Base-by-base conservation (phyloP, 2,888 invertebrate genomes). In the Myopa testacea region DNA sequence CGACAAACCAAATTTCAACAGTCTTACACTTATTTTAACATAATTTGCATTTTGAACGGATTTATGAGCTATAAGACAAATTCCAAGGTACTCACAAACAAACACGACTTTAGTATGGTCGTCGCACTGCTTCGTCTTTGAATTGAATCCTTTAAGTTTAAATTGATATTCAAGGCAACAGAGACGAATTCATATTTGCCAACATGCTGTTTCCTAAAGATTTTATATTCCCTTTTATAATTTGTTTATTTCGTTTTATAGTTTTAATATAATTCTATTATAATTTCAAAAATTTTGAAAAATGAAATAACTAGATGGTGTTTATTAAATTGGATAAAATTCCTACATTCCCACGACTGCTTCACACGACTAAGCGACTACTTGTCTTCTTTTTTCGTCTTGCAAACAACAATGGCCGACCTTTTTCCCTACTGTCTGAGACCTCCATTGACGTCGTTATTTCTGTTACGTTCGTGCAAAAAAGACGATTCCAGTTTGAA, bases 261-360 rank as follows among this genome's bases (percentile, higher is more conserved):
- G 55, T 80, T 82, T 82, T 79, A 77, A 80, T 78, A 65, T 76
- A 75, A 77, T 80, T 78, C 77, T 50, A 26, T 70, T 55, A 52
- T 69, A 45, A 38, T 73, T 70, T 40, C 26, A 38, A 52, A 34
- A 75, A 70, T 40, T 72, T 62, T 14, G 12, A 60, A 26, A 82
- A 87, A 87, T 85, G 86, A 87, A 87, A 86, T 86, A 86, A 87
- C 86, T 87, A 86, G 86, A 85, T 84, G 82, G 84, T 84, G 26
- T 77, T 75, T 58, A 58, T 58, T 58, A 58, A 58, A 58, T 71
- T 80, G n/a, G 19, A 19, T 40, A 58, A 69, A 16, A 62, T 79
- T 79, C 58, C 60, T 26, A 26, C 26, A 26, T 62, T 19, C 34
- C 71, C 8, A 75, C 63, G 58, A 79, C 68, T 77, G 40, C 76